Percentiles rank a stretch among this genome's conserved stretches.
These are phyloP conservation scores for Gobiocypris rarus DNA, from an alignment of 2,113 vertebrate species.

Conservation along the genomic window DNA sequence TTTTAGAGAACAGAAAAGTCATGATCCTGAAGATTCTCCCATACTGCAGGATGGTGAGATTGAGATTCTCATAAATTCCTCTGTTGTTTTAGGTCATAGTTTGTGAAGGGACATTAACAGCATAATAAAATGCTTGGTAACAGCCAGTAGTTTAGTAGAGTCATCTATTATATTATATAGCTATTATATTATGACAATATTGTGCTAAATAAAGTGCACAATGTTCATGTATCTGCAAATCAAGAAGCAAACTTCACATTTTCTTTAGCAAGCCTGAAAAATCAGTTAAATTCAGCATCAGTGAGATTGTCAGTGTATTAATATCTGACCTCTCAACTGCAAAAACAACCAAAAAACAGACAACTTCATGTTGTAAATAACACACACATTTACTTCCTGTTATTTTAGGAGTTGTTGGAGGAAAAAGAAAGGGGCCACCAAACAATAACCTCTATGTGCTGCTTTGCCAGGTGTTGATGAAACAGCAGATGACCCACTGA, in stretches of 20 bases:
- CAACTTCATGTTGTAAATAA: not conserved
- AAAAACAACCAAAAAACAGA: not conserved
- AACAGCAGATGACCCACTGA: conserved; percentile 87
- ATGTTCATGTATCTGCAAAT: not conserved
- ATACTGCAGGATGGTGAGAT: conserved; percentile 56
- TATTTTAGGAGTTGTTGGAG: not conserved
- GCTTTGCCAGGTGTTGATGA: conserved; percentile 80
- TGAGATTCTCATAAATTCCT: not conserved
- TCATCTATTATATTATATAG: too few species aligned
- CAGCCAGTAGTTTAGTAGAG: too few species aligned
- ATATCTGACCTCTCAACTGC: not conserved
- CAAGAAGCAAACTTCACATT: not conserved
- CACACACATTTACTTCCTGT: not conserved
- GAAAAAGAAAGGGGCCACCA: not conserved
- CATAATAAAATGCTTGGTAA: not conserved
- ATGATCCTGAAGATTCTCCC: conserved; percentile 54
- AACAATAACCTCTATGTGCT: conserved; percentile 8
- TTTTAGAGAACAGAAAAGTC: conserved; percentile 54
- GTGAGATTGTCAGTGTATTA: not conserved
- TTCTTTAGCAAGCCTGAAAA: not conserved
- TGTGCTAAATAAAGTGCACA: not conserved
- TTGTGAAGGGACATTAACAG: not conserved
- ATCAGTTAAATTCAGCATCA: not conserved
- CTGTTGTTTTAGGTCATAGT: not conserved
- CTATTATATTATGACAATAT: too few species aligned